Evolutionary conservation across 2,888 invertebrate genomes (phyloP).

Genomic region (Lepidochrysops patricia): DNA sequence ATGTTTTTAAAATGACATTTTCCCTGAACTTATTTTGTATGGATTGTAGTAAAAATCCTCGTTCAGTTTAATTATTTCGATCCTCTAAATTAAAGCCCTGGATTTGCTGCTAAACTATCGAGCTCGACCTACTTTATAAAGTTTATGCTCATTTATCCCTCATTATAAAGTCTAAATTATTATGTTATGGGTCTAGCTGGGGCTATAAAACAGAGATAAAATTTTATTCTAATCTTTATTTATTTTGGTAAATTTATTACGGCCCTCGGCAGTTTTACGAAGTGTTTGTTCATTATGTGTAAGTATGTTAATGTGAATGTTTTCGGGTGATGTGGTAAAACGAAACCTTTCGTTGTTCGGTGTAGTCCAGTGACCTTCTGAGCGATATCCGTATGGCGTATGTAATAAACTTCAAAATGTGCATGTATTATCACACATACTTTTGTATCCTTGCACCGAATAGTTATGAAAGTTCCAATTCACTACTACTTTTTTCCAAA

Average conservation of each 20-base stretch:
- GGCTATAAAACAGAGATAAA: constrained; percentile 4
- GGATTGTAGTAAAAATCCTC: background rate
- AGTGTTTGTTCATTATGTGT: background rate
- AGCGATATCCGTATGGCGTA: constrained; percentile 7
- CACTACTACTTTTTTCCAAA: background rate
- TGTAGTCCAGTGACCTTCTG: background rate
- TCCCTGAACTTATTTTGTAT: too few relatives aligned
- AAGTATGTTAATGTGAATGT: background rate
- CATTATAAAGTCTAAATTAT: constrained; percentile 2
- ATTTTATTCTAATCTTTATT: constrained; percentile 3
- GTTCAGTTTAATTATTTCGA: background rate
- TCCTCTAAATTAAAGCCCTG: background rate
- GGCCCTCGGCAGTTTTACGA: background rate
- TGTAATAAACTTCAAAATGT: background rate
- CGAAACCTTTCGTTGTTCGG: background rate
- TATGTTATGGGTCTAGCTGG: background rate
- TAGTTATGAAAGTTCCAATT: background rate
- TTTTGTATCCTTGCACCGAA: background rate
- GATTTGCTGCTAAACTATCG: background rate
- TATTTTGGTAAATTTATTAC: background rate
- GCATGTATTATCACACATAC: background rate
- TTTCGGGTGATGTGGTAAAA: background rate
- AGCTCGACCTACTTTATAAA: background rate
- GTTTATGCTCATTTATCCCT: background rate
- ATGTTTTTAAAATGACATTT: background rate